Base-by-base conservation (phyloP, 64 coral and sea anemone species). In the Orbicella faveolata region DNA sequence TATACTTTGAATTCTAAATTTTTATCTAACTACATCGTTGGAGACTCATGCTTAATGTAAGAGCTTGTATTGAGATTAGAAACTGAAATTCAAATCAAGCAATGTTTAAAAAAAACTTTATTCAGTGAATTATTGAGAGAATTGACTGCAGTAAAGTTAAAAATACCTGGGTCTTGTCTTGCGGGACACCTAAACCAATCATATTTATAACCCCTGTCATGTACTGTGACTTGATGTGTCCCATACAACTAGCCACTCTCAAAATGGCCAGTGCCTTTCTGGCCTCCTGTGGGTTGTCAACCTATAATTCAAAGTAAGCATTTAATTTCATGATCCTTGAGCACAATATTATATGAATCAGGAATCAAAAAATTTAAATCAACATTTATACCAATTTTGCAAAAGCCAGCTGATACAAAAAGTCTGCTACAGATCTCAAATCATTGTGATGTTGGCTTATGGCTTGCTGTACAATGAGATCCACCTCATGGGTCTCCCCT, bases 141-240 rank as follows among this genome's bases (percentile, higher is more conserved):
- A 41, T 41, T 41, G 39, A 41, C 39, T 41, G 39, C 39, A 41
- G 39, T 41, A 41, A 41, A 41, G 48, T 52, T 23, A 41, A 11
- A 2, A 4, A 63, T 91, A 94, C 93, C 84, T 88, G 79, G 12
- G 10, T 48, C 26, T 74, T 65, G 52, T 97, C 84, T 51, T 68
- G 91, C 35, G 88, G 78, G 55, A 94, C 75, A 26, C 95, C 95
- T 23, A 97, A 62, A 23, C 95, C 95, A 57, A 84, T 77, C 30
- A 89, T 55, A 30, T 91, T 75, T 67, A 97, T 90, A 20, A 97
- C 84, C 26, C 88, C 88, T 20, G 80, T 20, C 6, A 81, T 66
- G 39, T 94, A 90, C 36, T 94, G 78, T 62, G 95, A 97, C 78
- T 83, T 81, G 55, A 37, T 34, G 86, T 97, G 92, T 20, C 85